Conservation (phyloP, 1,140 invertebrate species). For the Papilio machaon region DNA sequence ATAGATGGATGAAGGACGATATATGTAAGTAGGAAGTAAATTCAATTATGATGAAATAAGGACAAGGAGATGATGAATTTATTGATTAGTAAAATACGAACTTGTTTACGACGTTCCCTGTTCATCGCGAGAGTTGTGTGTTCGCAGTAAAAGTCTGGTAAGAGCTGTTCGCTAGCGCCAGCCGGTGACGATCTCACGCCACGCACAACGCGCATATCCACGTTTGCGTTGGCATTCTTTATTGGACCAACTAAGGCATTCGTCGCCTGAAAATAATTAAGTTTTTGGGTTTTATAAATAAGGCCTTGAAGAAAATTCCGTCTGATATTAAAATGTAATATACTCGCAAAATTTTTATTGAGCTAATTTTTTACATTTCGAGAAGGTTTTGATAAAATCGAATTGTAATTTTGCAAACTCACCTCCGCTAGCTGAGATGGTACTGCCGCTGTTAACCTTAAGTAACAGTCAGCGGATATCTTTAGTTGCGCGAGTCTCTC, state of each 20-base stretch:
- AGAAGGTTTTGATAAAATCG: not conserved
- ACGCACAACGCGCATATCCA: conserved; percentile 85
- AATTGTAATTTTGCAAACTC: not conserved
- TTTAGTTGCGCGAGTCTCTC: conserved; percentile 93
- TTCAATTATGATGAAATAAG: not conserved
- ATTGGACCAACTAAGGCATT: conserved; percentile 88
- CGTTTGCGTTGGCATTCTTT: conserved; percentile 86
- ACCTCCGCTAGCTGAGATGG: conserved; percentile 86
- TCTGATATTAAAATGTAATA: not conserved
- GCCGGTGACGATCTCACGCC: conserved; percentile 73
- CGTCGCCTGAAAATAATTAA: conserved; percentile 82
- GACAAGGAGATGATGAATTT: not conserved
- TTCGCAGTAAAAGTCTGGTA: conserved; percentile 97
- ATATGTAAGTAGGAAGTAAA: not conserved
- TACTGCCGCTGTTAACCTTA: conserved; percentile 89
- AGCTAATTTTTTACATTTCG: not conserved
- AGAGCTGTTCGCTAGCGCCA: conserved; percentile 88
- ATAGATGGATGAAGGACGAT: not conserved
- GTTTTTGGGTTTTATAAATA: not conserved
- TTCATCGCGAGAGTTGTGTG: conserved; percentile 97
- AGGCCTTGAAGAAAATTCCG: not conserved
- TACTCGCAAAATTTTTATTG: not conserved
- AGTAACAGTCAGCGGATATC: conserved; percentile 83
- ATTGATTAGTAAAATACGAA: conserved; percentile 52
- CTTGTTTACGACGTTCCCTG: conserved; percentile 91